These are phyloP conservation scores for Ciconia stormi DNA, from an alignment of 2,113 vertebrate genomes.

Conservation along the genomic window DNA sequence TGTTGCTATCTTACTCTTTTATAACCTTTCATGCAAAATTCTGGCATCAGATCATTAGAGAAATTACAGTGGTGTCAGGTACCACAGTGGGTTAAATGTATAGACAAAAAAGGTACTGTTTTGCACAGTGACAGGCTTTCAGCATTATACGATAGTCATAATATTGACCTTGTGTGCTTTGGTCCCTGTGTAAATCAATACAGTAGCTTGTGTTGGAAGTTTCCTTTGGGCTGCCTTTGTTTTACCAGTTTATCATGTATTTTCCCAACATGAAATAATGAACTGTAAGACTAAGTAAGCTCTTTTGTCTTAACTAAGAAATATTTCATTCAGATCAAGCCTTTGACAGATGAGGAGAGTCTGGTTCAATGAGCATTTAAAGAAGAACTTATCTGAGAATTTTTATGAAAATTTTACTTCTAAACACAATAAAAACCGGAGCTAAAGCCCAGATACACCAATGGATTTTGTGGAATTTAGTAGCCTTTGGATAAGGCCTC, in stretches of 20 bases:
- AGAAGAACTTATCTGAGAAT: not conserved
- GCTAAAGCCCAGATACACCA: not conserved
- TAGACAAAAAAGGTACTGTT: not conserved
- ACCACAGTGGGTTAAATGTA: not conserved
- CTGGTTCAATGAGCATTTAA: not conserved
- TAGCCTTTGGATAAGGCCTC: not conserved
- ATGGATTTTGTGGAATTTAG: not conserved
- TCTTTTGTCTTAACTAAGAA: slow-evolving; percentile 6
- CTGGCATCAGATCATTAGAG: not conserved
- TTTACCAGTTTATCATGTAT: not conserved
- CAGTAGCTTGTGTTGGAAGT: slow-evolving; percentile 6
- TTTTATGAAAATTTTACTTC: not conserved
- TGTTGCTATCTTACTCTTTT: not conserved
- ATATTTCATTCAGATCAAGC: not conserved
- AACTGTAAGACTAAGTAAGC: not conserved
- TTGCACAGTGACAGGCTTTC: slow-evolving; percentile 7
- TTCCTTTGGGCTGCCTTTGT: slow-evolving; percentile 6
- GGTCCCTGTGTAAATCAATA: slow-evolving; percentile 59
- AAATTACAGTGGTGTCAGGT: not conserved
- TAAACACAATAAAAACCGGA: not conserved
- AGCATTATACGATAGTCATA: not conserved
- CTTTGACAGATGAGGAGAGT: not conserved
- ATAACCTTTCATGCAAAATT: slow-evolving; percentile 6
- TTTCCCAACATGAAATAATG: slow-evolving; percentile 37
- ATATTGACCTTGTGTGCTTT: slow-evolving; percentile 43